phyloP scores from a whole-genome alignment of 2,113 vertebrate genomes.

The Melanotaenia duboulayi region DNA sequence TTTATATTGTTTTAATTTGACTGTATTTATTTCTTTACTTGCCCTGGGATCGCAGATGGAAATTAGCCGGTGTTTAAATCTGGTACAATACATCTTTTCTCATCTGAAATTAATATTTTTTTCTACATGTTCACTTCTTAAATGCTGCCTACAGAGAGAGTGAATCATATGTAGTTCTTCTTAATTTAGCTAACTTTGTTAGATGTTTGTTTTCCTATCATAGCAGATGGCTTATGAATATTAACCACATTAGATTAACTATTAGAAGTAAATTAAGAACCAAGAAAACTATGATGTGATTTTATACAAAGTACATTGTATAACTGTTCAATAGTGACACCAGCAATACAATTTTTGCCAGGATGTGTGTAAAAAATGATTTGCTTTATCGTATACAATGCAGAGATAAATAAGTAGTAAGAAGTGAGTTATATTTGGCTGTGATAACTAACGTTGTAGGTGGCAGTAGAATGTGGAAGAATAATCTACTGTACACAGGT shows the following conservation, averaged over 20 bases:
- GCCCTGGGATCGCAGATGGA: too few relatives aligned
- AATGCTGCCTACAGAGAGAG: background rate
- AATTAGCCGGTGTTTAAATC: too few relatives aligned
- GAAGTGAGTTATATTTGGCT: background rate
- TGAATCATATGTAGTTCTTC: background rate
- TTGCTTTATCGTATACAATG: background rate
- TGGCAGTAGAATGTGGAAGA: background rate
- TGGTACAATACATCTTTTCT: too few relatives aligned
- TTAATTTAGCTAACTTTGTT: background rate
- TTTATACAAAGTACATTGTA: background rate
- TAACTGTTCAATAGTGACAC: background rate
- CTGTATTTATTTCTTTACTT: too few relatives aligned
- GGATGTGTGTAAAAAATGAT: background rate
- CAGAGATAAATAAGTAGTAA: background rate
- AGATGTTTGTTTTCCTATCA: background rate
- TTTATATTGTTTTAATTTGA: too few relatives aligned
- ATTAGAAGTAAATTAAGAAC: rapidly evolving
- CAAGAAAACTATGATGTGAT: background rate
- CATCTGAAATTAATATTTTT: too few relatives aligned
- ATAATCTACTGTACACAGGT: background rate
- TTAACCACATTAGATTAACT: background rate
- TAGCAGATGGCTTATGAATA: background rate
- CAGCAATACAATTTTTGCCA: rapidly evolving
- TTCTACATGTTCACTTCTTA: too few relatives aligned
- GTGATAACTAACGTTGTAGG: background rate